Percentiles rank a stretch among this genome's conserved stretches.
These are phyloP conservation scores for Mustela nigripes DNA, from an alignment of 2,113 vertebrate species.

Conservation along the genomic window DNA sequence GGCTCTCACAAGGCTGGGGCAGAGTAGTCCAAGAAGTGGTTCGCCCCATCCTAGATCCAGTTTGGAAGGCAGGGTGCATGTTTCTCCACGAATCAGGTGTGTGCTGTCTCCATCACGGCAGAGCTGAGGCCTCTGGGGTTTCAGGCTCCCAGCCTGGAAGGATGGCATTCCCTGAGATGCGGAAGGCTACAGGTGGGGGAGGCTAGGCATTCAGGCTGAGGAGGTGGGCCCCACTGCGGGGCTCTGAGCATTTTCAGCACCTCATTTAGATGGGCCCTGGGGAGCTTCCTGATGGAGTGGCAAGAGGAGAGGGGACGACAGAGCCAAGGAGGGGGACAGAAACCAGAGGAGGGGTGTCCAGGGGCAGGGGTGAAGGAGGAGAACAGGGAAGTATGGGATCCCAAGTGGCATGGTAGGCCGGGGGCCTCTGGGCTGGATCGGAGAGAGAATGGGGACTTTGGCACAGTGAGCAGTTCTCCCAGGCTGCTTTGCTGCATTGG, in stretches of 20 bases:
- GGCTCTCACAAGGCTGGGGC: neutral
- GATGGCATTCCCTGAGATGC: neutral
- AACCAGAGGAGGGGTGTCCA: neutral
- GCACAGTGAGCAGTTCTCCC: neutral
- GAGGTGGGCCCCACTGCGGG: neutral
- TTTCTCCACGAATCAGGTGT: neutral
- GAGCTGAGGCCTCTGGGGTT: neutral
- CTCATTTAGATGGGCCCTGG: neutral
- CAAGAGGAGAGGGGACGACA: neutral
- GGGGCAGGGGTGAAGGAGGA: neutral
- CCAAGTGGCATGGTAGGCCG: neutral
- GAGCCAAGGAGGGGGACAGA: neutral
- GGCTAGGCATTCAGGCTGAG: neutral
- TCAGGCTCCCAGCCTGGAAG: neutral
- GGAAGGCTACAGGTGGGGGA: neutral
- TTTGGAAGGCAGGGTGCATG: neutral
- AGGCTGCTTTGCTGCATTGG: neutral
- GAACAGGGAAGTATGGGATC: neutral
- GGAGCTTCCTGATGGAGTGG: neutral
- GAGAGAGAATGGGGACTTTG: neutral
- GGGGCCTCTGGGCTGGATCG: neutral
- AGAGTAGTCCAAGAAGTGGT: neutral
- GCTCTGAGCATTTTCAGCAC: neutral
- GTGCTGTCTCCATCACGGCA: neutral
- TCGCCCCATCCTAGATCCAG: neutral